Percentiles rank a stretch among this genome's conserved stretches.
These are phyloP conservation scores for Rhabdomys pumilio DNA, from an alignment of 2,797 vertebrate species.

Conservation along the genomic window DNA sequence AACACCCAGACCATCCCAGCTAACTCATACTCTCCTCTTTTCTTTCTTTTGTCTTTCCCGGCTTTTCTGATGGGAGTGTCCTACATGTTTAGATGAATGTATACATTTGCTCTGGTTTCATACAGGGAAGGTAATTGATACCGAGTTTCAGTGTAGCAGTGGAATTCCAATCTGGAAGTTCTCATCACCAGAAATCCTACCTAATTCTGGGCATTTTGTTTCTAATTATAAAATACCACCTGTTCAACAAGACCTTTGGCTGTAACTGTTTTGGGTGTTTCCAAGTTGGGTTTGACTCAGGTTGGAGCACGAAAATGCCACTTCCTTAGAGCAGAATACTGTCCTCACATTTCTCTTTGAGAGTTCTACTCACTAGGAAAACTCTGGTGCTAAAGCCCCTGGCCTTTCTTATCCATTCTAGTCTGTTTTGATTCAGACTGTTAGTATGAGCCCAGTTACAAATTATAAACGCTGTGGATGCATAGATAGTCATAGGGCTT, in stretches of 20 bases:
- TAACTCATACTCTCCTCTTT: not conserved
- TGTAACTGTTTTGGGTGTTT: constrained; percentile 38
- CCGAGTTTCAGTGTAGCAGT: constrained; percentile 6
- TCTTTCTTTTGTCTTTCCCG: not conserved
- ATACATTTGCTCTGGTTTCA: not conserved
- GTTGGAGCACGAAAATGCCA: constrained; percentile 50
- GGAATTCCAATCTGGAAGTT: constrained; percentile 53
- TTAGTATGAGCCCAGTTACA: not conserved
- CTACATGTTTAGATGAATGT: not conserved
- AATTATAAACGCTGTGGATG: not conserved
- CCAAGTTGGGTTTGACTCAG: constrained; percentile 53
- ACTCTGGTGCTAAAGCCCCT: not conserved
- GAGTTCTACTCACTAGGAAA: not conserved
- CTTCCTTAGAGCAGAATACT: not conserved
- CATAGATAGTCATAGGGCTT: not conserved
- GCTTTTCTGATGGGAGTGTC: not conserved
- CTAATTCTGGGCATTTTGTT: not conserved
- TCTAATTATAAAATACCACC: constrained; percentile 56
- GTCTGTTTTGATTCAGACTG: not conserved
- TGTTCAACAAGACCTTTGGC: constrained; percentile 28
- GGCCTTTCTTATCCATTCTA: not conserved
- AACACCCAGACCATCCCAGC: not conserved
- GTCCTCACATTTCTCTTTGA: constrained; percentile 28
- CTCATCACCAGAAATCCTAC: constrained; percentile 38
- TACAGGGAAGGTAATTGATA: not conserved